Evolutionary conservation across 2,888 invertebrate species (phyloP).

Genomic region (Xiphydria camelus): DNA sequence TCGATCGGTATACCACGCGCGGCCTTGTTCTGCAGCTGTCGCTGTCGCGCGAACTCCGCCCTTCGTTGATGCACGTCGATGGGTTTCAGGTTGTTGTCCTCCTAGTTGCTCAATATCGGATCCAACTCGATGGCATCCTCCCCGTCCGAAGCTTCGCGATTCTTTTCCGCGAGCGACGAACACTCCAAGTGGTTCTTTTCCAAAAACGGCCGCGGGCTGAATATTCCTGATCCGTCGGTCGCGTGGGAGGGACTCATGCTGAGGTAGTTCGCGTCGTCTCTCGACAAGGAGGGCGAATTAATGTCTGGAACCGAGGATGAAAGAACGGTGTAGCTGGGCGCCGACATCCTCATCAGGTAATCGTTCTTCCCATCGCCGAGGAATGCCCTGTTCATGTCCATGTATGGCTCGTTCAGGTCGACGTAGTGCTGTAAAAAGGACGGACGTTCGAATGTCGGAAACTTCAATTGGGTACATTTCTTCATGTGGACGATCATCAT

Average conservation of each 20-base stretch:
- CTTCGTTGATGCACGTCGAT: conserved; percentile 50
- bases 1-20: too few species aligned
- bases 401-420: conserved; percentile 79
- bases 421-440: conserved; percentile 73
- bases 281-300: conserved; percentile 53
- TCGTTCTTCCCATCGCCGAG: conserved; percentile 66
- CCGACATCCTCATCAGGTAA: conserved; percentile 77
- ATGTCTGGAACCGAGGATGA: conserved; percentile 64
- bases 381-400: conserved; percentile 68
- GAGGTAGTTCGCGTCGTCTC: conserved; percentile 64
- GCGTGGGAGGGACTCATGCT: conserved; percentile 64
- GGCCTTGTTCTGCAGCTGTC: conserved; percentile 35
- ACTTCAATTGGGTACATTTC: too few species aligned
- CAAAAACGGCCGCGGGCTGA: conserved; percentile 61
- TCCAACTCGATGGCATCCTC: conserved; percentile 44
- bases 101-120: conserved; percentile 49
- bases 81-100: conserved; percentile 51
- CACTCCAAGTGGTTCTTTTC: conserved; percentile 61
- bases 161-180: conserved; percentile 26
- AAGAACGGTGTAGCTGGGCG: conserved; percentile 72
- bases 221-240: conserved; percentile 55
- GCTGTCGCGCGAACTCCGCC: conserved; percentile 46
- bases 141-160: too few species aligned
- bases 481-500: too few species aligned
- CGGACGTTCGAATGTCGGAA: conserved; percentile 3